Evolutionary conservation across 1,140 invertebrate species (phyloP), one percentile per base, ranked within the genome.

Genomic region (Mamestra configurata): DNA sequence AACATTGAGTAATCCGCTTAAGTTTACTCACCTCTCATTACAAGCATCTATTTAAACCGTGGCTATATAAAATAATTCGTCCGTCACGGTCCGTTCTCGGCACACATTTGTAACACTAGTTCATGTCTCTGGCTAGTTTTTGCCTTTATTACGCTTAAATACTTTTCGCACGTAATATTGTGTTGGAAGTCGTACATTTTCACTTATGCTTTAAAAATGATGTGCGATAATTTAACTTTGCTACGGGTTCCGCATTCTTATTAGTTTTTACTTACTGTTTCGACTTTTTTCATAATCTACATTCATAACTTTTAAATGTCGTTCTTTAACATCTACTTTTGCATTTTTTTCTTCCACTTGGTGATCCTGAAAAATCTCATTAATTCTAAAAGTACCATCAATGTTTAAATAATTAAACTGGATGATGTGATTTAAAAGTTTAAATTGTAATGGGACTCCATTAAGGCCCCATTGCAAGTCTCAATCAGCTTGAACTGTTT

Each of bases 1-100:
- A 43, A 31, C 59, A 46, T 68, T 68, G 64, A 68, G 64, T 68
- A 43, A 68, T 43, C 0, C 46, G 37, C 18, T 10, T 35, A 49
- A 61, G 72, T 76, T 76, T 59, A 76, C 55, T 61, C 53, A 76
- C 55, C 55, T 76, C 72, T 76, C 40, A 46, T 46, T 68, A 68
- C 18, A 15, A 35, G 22, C 55, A 24, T 61, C 35, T 73, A 57
- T 35, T 43, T 75, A 75, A 59, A 75, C 53, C 22, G 37, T 13
- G 5, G 55, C 46, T 70, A 51, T 43, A 76, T 61, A 61, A 49
- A 43, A 59, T 43, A 22, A 76, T 46, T 37, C 13, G 55, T 46
- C 24, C 55, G 72, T 61, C 72, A 76, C 72, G 72, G 72, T 76
- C 7, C 20, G 55, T 61, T 43, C 37, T 61, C 55, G 72, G 24